Conservation (phyloP, 2,113 vertebrate species). For the Corythaeola cristata region DNA sequence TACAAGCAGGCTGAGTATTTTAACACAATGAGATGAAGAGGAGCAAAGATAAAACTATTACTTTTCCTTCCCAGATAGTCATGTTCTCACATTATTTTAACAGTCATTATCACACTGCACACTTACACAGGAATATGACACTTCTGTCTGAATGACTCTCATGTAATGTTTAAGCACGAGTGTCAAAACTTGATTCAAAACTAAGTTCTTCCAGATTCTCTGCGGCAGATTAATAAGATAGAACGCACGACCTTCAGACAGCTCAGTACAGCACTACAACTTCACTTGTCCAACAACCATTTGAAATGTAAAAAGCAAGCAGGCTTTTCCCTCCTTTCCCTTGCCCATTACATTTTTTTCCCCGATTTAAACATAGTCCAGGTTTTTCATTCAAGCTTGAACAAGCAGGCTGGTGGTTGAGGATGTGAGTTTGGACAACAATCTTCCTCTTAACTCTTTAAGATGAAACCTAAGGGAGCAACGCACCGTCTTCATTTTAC, state of each 20-base stretch:
- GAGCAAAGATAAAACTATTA: neutral
- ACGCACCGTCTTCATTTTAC: neutral
- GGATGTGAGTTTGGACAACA: neutral
- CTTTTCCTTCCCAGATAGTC: neutral
- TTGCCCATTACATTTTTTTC: neutral
- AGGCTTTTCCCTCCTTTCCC: neutral
- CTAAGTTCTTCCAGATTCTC: neutral
- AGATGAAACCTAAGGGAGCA: neutral
- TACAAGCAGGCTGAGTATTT: neutral
- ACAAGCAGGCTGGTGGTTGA: neutral
- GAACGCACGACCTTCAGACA: neutral
- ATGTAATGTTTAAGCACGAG: neutral
- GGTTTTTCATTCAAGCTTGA: neutral
- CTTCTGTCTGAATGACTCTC: neutral
- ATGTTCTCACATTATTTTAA: neutral
- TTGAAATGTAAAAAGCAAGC: neutral
- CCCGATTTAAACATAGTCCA: neutral
- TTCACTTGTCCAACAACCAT: neutral
- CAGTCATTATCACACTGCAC: neutral
- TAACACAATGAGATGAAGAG: neutral
- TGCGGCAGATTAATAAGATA: neutral
- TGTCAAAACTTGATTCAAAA: neutral
- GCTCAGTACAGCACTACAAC: neutral
- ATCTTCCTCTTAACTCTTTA: neutral
- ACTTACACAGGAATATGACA: neutral